Evolutionary conservation across 2,797 vertebrate genomes (phyloP), one percentile per base, ranked within the genome.

Genomic region (Gymnocypris eckloni): DNA sequence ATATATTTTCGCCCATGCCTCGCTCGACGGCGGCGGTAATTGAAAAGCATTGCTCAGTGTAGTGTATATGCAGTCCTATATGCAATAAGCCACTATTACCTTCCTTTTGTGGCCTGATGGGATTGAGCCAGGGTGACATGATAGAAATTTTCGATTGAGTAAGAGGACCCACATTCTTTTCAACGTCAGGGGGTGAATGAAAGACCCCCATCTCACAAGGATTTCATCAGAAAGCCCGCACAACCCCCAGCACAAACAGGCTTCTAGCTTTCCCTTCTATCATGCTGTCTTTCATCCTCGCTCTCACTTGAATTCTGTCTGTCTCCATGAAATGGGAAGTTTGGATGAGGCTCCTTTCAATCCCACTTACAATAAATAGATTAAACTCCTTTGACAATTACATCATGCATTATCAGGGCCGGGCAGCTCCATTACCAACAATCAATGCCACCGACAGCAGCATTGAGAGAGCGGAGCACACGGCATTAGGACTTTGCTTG

Each of bases 321-420:
- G 88, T 83, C 86, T 88, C 88, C 82, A 89, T 89, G 91, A 93
- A 93, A 92, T 92, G 90, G 90, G 88, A 89, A 87, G 89, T 92
- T 93, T 91, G 22, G 87, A 93, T 91, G 94, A 95, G 93, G 78
- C 56, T 25, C 18, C 78, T 89, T 91, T 82, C 89, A 87, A 71
- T 94, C 94, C 94, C 94, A 93, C 90, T 83, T 94, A 95, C 93
- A 94, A 95, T 93, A 93, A 93, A 93, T 93, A 93, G 94, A 97
- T 97, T 96, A 97, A 97, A 96, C 92, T 93, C 96, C 96, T 96
- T 94, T 97, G 96, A 96, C 95, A 96, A 96, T 97, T 96, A 95
- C 97, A 95, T 98, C 97, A 97, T 96, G 90, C 95, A 93, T 96
- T 96, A 96, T 96, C 94, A 94, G 95, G 93, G 94, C 92, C 94